Conservation (phyloP, 2,888 invertebrate species). For the Pristionchus maxplancki region DNA sequence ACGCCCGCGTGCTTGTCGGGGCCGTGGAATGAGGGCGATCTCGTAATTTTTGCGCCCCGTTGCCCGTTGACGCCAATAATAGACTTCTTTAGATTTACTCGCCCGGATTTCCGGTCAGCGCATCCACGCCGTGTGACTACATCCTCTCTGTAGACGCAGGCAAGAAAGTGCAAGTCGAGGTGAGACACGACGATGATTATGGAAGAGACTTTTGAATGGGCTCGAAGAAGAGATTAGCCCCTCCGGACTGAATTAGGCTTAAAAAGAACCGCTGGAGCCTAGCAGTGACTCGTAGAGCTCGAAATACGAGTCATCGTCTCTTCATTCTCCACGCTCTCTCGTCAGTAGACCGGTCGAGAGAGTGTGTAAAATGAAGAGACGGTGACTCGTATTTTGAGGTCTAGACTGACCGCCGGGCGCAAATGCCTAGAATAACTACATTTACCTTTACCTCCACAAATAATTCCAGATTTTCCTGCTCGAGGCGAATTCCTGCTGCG, state of each 20-base stretch:
- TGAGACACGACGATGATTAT: not conserved
- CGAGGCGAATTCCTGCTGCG: slow-evolving; percentile 19
- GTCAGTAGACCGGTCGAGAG: too few relatives aligned
- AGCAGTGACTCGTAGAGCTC: too few relatives aligned
- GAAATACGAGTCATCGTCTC: too few relatives aligned
- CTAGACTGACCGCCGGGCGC: too few relatives aligned
- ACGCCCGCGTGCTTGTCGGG: not conserved
- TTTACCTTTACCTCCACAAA: too few relatives aligned
- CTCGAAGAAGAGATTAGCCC: too few relatives aligned
- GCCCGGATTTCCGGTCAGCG: not conserved
- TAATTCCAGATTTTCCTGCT: not conserved
- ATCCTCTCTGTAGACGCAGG: not conserved
- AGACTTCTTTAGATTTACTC: not conserved
- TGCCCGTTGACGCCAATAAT: too few relatives aligned
- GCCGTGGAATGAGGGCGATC: not conserved
- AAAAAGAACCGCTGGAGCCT: too few relatives aligned
- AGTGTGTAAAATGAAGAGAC: too few relatives aligned
- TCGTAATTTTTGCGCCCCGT: not conserved
- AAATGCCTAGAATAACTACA: not conserved
- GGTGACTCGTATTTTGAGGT: not conserved
- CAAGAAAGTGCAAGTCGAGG: not conserved
- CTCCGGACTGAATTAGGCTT: too few relatives aligned
- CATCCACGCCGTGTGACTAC: not conserved
- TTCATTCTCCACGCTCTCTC: too few relatives aligned
- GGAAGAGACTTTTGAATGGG: too few relatives aligned